Base-by-base conservation (phyloP, 1,140 invertebrate species). In the Trichonephila clavipes region DNA sequence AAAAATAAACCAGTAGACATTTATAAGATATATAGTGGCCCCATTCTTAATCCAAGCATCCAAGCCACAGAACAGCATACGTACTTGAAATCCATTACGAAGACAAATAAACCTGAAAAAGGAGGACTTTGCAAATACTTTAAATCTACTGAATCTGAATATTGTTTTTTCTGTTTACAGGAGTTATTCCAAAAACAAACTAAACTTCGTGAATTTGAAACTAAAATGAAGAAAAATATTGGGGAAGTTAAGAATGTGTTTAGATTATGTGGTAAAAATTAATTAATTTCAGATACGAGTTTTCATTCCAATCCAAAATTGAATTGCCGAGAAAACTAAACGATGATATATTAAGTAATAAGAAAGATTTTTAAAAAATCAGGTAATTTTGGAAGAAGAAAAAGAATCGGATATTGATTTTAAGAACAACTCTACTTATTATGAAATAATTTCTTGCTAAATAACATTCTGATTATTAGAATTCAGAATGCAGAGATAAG, bases 41-140 rank as follows among this genome's bases (percentile, higher is more conserved):
- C 40, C 18, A 83, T 83, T 21, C 19, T 51, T 24, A 83, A 83
- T 14, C 81, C 81, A 21, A 58, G 18, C 81, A 21, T 14, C 4
- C 21, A 44, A 51, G 6, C 58, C 8, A 14, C 51, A 21, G 18
- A 58, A 21, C 18, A 83, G 6, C 81, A 83, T 83, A 83, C 51
- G 19, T 24, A 58, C 40, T 83, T 40, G 10, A 10, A 51, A 51
- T 40, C 19, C 44, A n/a, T 83, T 7, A 51, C 81, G 8, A 21
- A 51, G 8, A 58, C n/a, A 83, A 51, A 2, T 10, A 58, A 51
- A 51, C 81, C 81, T 2, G 81, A 83, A 51, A 44, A 6, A 83
- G 81, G 81, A 2, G 81, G 81, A 8, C 44, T 83, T 40, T 83
- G 81, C 44, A 83, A 58, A 24, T 83, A 83, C 40, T 83, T 83